Base-by-base conservation (phyloP, 1,140 invertebrate species). In the Lysiphlebus fabarum region DNA sequence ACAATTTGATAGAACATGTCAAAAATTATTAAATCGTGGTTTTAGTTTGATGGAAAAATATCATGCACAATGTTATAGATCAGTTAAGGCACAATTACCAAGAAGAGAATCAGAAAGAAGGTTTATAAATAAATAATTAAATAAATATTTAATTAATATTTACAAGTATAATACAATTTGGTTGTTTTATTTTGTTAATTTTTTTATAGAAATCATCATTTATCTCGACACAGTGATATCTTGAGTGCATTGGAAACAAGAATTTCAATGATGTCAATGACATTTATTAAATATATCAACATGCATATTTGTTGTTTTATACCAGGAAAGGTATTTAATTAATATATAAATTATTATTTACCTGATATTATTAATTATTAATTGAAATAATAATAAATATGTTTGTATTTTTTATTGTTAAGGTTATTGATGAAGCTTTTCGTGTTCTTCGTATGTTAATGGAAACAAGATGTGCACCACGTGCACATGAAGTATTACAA, bases 261-360 rank as follows among this genome's bases (percentile, higher is more conserved):
- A 26, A 85, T 96, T 26, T 95, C 92, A 0, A 90, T 96, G 85
- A 81, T 96, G 5, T 89, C 88, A 7, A 96, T 96, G 92, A 95
- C 93, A 1, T 96, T 92, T 71, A 86, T 86, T 40, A 94, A 93
- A 77, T 93, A 90, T 67, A 88, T 94, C 11, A 90, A 93, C 60
- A 78, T 83, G 54, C 85, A 87, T 57, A 72, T 92, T 6, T 94
- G 93, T 69, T 96, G 93, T 71, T 97, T 97, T 70, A 95, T 96
- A 69, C 93, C 94, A 11, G 94, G 94, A 59, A 93, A 92, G 82
- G 91, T 90, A 73, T 76, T 65, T 61, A 50, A 48, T 42, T 48
- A 45, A 12, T 5, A 4, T 1, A 33, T 41, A 56, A 4, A 43
- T 7, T 56, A 45, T 44, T 44, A 7, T 56, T 7, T 53, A 9